These are phyloP conservation scores for Rissa tridactyla DNA, from an alignment of 2,113 vertebrate genomes.

Conservation along the genomic window DNA sequence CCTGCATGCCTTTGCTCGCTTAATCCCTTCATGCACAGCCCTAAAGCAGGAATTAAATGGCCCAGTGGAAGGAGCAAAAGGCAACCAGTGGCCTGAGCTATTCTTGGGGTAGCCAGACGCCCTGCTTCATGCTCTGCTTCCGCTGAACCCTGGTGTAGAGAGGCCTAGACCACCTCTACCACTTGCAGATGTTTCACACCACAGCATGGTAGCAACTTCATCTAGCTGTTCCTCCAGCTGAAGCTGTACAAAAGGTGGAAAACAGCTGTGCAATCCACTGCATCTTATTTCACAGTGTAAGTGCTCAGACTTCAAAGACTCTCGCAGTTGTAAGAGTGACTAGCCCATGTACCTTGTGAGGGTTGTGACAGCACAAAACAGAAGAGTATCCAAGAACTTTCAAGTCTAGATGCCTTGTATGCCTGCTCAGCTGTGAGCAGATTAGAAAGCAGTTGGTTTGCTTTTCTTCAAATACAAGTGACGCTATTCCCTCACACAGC, in stretches of 20 bases:
- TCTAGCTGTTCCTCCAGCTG: neutral
- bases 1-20: fast-evolving
- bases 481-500: neutral
- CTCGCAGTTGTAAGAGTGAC: fast-evolving
- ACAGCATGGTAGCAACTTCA: fast-evolving
- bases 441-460: neutral
- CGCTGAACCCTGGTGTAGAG: neutral
- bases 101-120: neutral
- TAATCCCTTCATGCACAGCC: neutral
- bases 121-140: neutral
- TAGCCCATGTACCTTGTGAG: fast-evolving
- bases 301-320: neutral
- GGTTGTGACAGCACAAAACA: neutral
- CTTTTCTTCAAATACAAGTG: neutral
- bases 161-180: neutral
- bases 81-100: neutral
- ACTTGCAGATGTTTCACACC: neutral
- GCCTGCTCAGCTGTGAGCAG: neutral
- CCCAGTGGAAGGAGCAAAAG: neutral
- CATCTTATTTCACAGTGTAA: neutral
- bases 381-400: neutral
- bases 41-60: neutral
- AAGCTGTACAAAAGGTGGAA: neutral
- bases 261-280: neutral
- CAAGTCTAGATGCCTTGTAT: too few relatives aligned